A percentile compares a stretch with the other conserved stretches of the same genome.
Evolutionary conservation across 1,140 invertebrate species (phyloP).

Genomic region (Drosophila bocki): DNA sequence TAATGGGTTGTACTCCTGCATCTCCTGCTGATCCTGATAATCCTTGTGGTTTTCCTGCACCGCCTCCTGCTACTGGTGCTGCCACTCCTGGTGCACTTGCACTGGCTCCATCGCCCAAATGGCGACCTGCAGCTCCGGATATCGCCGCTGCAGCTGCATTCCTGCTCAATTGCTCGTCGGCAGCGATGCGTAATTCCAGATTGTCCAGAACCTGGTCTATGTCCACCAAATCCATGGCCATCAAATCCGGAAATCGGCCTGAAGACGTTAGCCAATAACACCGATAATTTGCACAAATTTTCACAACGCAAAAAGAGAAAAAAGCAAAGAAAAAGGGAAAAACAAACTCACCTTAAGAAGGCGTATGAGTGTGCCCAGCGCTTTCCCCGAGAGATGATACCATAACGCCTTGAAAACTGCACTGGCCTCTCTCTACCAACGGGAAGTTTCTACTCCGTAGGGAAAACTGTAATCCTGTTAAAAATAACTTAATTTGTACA

Average conservation of each 20-base stretch:
- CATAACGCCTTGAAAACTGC: not conserved
- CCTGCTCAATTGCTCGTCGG: constrained; percentile 63
- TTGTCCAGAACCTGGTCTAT: constrained; percentile 95
- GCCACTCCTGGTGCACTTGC: constrained; percentile 11
- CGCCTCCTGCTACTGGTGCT: not conserved
- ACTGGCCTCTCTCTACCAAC: not conserved
- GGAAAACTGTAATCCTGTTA: not conserved
- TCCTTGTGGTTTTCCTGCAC: not conserved
- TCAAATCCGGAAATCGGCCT: constrained; percentile 47
- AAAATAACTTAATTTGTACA: not conserved
- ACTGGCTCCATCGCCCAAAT: constrained; percentile 53
- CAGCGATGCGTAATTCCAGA: constrained; percentile 87
- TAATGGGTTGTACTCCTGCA: not conserved
- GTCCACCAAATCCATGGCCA: constrained; percentile 87
- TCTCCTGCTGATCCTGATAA: not conserved
- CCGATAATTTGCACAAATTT: constrained; percentile 21
- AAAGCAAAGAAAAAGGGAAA: constrained; percentile 13
- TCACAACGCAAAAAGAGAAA: constrained; percentile 46
- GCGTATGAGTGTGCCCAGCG: not conserved
- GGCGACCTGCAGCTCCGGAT: constrained; percentile 34
- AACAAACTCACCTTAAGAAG: constrained; percentile 27
- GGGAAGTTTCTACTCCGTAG: not conserved
- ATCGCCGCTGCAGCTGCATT: constrained; percentile 80
- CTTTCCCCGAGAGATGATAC: not conserved
- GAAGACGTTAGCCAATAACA: constrained; percentile 18